Evolutionary conservation across 1,140 invertebrate genomes (phyloP).

Genomic region (Drosophila repletoides): DNA sequence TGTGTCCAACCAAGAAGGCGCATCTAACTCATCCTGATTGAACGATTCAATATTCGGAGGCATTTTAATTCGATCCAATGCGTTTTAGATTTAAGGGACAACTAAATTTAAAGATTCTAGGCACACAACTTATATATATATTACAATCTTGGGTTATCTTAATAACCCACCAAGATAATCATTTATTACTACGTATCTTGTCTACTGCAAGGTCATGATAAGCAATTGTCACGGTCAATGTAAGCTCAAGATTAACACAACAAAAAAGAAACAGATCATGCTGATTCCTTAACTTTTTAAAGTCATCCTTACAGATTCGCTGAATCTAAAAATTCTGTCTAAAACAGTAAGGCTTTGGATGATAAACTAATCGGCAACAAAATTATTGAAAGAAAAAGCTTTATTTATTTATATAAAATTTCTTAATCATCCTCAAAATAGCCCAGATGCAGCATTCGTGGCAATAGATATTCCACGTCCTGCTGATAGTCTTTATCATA

Average conservation of each 20-base stretch:
- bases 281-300: too few species aligned
- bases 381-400: not conserved
- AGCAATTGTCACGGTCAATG: too few species aligned
- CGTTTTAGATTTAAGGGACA: not conserved
- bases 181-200: not conserved
- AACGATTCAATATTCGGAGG: slow-evolving; percentile 37
- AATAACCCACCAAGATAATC: not conserved
- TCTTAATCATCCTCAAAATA: slow-evolving; percentile 51
- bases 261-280: too few species aligned
- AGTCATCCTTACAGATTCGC: too few species aligned
- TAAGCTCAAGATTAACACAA: too few species aligned
- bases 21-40: slow-evolving; percentile 61
- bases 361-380: too few species aligned
- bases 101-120: not conserved
- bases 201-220: not conserved
- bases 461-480: slow-evolving; percentile 40
- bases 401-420: not conserved
- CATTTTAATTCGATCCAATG: slow-evolving; percentile 22
- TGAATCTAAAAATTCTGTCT: too few species aligned
- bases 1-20: slow-evolving; percentile 58
- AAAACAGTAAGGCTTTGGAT: too few species aligned
- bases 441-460: slow-evolving; percentile 36
- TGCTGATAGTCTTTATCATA: not conserved
- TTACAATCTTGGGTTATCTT: not conserved
- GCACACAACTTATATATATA: not conserved